Conservation (phyloP, 37 sponge, comb jelly and placozoan genomes). For the Lycopodina hypogea region DNA sequence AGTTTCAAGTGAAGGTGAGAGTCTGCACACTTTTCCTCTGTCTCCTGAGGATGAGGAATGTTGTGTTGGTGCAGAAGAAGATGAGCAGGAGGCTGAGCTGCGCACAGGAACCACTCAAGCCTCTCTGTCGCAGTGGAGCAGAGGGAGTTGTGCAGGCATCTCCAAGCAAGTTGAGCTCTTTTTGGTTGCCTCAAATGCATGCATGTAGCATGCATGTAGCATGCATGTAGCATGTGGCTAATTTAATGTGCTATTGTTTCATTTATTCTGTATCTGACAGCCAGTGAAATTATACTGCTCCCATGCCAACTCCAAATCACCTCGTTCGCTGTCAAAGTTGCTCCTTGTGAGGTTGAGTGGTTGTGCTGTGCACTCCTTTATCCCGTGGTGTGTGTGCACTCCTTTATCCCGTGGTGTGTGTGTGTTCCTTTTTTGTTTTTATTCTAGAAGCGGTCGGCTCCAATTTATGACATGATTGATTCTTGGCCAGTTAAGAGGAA, state of each 20-base stretch:
- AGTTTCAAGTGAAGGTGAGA: background rate
- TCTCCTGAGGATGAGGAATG: background rate
- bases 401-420: background rate
- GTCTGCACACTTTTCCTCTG: background rate
- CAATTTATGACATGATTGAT: conserved; percentile 29
- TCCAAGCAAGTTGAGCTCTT: conserved; percentile 5
- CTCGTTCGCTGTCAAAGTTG: too few species aligned
- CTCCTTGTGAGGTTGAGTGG: too few species aligned
- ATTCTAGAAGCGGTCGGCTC: conserved; percentile 15
- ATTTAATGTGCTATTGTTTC: too few species aligned
- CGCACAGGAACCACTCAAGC: background rate
- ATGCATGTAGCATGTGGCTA: background rate
- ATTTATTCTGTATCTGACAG: background rate
- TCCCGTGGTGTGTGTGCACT: too few species aligned
- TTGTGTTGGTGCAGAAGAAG: background rate
- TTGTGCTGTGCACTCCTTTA: too few species aligned
- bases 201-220: background rate
- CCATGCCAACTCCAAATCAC: too few species aligned
- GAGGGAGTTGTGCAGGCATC: background rate
- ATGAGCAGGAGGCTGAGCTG: background rate
- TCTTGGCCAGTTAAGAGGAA: conserved; percentile 27
- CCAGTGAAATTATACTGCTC: background rate
- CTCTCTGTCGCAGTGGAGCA: conserved; percentile 25
- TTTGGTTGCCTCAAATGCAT: background rate
- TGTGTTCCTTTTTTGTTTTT: background rate